Evolutionary conservation across 2,888 invertebrate species (phyloP), one percentile per base, ranked within the genome.

Genomic region (Dascillus cervinus): DNA sequence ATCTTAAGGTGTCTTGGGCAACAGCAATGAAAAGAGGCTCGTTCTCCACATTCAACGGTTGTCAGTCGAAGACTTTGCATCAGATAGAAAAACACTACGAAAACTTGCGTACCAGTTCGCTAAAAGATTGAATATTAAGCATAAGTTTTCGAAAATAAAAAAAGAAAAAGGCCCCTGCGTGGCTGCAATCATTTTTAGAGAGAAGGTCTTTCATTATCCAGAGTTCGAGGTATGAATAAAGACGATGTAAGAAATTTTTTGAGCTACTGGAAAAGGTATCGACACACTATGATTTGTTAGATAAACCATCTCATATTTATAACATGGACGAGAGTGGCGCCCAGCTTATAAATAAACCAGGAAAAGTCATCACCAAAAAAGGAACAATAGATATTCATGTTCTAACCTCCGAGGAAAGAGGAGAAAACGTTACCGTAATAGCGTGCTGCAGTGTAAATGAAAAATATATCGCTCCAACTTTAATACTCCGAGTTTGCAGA

Each of bases 301-400:
- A 27, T 1, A 32, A 32, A 27, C 32, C 32, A n/a, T 12, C 14
- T 15, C 13, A 20, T 12, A 22, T 26, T 11, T 44, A 24, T 26
- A 43, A 43, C 21, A 31, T 32, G 25, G 42, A 44, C 19, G 30
- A 21, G 12, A 11, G 14, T 9, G 26, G 32, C 8, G 13, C 26
- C 21, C 32, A 32, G 4, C 11, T 25, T 3, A 30, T 10, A 8
- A 32, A 32, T 20, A 26, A 32, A 32, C 4, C 32, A 26, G 26
- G n/a, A 4, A 26, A 15, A 22, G 32, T 27, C 6, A 9, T 27
- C 9, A 22, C 32, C 15, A 29, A 11, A 13, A 38, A 32, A 31
- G 34, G 41, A 10, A 3, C 25, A 4, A 39, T 38, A 21, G 38
- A 25, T 13, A 35, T 34, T 5, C 24, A 27, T 23, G 12, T 14